Evolutionary conservation across 2,797 vertebrate genomes (phyloP).

Genomic region (Sparidentex hasta): DNA sequence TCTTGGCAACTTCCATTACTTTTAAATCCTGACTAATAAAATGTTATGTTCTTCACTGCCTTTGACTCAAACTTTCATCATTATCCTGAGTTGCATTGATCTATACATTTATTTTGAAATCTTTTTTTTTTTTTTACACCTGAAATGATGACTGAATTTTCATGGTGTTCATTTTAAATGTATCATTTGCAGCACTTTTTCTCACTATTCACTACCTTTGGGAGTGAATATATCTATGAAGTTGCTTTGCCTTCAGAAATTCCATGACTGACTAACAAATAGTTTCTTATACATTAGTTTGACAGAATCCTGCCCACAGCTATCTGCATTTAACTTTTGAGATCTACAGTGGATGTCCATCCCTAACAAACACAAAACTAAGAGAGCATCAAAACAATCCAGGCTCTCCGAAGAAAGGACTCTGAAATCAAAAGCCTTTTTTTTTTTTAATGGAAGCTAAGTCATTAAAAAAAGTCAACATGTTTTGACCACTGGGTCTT

Average conservation of each 20-base stretch:
- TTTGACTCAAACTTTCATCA: conserved; percentile 3
- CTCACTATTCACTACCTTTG: neutral
- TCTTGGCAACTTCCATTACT: neutral
- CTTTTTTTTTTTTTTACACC: neutral
- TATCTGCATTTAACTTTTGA: neutral
- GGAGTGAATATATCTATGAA: neutral
- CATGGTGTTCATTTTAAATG: neutral
- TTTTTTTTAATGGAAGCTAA: too few species aligned
- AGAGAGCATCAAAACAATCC: neutral
- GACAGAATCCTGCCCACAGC: neutral
- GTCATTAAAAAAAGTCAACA: too few species aligned
- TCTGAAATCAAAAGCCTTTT: too few species aligned
- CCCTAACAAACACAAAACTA: neutral
- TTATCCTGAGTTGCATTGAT: neutral
- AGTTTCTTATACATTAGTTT: neutral
- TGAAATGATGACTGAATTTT: neutral
- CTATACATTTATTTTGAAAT: neutral
- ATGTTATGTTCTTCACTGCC: neutral
- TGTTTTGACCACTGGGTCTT: too few species aligned
- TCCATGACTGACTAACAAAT: neutral
- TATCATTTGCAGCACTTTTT: neutral
- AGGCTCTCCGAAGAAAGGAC: too few species aligned
- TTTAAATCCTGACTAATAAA: neutral
- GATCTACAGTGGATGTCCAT: neutral
- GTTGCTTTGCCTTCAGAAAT: neutral